Evolutionary conservation across 2,797 vertebrate species (phyloP), one percentile per base, ranked within the genome.

Genomic region (Hemibagrus guttatus): DNA sequence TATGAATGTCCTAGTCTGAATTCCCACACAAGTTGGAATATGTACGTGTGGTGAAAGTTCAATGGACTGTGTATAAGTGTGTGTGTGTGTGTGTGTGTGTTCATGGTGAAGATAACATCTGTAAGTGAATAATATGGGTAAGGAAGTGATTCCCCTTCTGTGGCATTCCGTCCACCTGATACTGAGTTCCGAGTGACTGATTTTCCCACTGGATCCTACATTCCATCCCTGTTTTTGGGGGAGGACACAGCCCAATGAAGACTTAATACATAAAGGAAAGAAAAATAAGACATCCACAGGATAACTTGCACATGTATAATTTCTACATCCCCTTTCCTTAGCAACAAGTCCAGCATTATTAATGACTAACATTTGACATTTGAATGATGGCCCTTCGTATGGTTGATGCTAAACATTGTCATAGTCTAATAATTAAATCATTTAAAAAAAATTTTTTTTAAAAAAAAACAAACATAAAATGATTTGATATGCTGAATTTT

Each of bases 71-170:
- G 69, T 72, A 31, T 87, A 39, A 28, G n/a, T 76, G 63, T 5
- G 78, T 72, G 26, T 46, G 56, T 83, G 75, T 86, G 46, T 87
- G 35, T 85, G 49, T 80, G 86, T 72, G 66, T 81, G 35, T 54
- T 8, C 26, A 14, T 59, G 2, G 4, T 72, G 64, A 78, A 66
- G 89, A 86, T 90, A 84, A 66, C 83, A 88, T 89, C 84, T 86
- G 78, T 59, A 88, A 68, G 90, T 87, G 74, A 89, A 89, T 89
- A 88, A 91, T 90, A 88, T 87, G 90, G 92, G 92, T 92, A 95
- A 91, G 92, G 93, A 90, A 93, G 92, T 91, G 91, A 90, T 92
- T 89, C 88, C 91, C 91, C 89, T 90, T 90, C 84, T 89, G 90
- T 89, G 86, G 86, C 90, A 87, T 56, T 61, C 83, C 21, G 12